phyloP scores from a whole-genome alignment of 2,113 vertebrate species.

The Phrynocephalus versicolor region DNA sequence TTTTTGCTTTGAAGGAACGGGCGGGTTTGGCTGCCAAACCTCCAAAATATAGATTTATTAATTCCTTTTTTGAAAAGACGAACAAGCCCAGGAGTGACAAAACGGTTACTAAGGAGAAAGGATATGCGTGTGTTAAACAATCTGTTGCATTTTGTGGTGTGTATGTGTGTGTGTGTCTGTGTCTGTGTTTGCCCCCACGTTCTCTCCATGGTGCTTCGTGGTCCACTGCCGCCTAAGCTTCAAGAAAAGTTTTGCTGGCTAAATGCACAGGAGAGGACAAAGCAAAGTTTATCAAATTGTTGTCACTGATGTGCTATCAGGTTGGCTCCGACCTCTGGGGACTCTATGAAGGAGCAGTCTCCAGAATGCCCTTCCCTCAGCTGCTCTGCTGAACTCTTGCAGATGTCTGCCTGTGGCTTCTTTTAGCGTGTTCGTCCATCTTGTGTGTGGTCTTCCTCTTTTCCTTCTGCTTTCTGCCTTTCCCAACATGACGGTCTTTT shows the following conservation, averaged over 20 bases:
- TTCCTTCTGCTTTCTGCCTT: too few species aligned
- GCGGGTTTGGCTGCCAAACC: slow-evolving; percentile 38
- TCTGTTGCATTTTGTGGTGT: slow-evolving; percentile 22
- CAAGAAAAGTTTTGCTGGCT: slow-evolving; percentile 27
- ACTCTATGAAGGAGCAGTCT: too few species aligned
- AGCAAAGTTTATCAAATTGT: neutral
- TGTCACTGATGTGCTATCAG: neutral
- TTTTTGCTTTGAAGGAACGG: neutral
- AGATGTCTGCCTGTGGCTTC: too few species aligned
- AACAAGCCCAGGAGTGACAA: slow-evolving; percentile 23
- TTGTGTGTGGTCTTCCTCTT: too few species aligned
- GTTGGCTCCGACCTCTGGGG: too few species aligned
- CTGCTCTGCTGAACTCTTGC: too few species aligned
- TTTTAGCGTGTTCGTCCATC: too few species aligned
- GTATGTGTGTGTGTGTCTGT: too few species aligned
- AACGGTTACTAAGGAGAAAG: slow-evolving; percentile 45
- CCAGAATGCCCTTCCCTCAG: too few species aligned
- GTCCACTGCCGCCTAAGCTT: slow-evolving; percentile 42
- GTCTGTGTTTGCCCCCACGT: too few species aligned
- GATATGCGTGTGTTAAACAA: too few species aligned
- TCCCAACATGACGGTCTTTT: too few species aligned
- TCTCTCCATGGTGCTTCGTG: neutral
- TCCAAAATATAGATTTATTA: slow-evolving; percentile 35
- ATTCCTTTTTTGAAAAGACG: neutral
- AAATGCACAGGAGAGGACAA: slow-evolving; percentile 17